Percentiles rank a stretch among this genome's conserved stretches.
phyloP scores from a whole-genome alignment of 2,113 vertebrate species.

The Pardalotus punctatus region DNA sequence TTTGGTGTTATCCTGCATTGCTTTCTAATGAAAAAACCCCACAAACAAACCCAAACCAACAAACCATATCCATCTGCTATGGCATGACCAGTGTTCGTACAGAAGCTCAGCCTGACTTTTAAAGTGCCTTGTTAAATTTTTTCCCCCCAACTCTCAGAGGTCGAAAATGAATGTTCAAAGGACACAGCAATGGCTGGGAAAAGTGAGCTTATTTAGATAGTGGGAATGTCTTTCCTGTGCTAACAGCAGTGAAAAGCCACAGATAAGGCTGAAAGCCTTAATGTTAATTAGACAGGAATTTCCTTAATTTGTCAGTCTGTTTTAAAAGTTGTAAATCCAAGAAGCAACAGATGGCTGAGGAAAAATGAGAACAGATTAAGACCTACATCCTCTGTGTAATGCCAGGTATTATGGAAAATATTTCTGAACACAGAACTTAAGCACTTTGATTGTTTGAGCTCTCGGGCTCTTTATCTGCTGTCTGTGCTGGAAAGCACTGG shows the following conservation, averaged over 20 bases:
- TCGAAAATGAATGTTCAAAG: neutral
- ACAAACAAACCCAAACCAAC: too few relatives aligned
- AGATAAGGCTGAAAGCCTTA: slow-evolving; percentile 1
- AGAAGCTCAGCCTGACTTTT: neutral
- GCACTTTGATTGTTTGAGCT: neutral
- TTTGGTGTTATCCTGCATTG: neutral
- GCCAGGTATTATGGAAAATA: slow-evolving; percentile 13
- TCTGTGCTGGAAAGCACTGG: neutral
- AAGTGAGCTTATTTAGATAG: neutral
- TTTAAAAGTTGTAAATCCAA: slow-evolving; percentile 11
- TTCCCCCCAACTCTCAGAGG: neutral
- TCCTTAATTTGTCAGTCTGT: slow-evolving; percentile 6
- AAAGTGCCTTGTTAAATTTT: neutral
- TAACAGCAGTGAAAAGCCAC: slow-evolving; percentile 10
- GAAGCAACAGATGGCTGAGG: neutral
- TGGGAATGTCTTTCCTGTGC: neutral
- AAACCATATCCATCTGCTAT: neutral
- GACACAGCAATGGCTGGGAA: neutral
- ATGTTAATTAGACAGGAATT: slow-evolving; percentile 13
- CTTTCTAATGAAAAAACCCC: neutral
- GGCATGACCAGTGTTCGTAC: neutral
- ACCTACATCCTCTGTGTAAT: neutral
- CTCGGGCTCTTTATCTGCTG: neutral
- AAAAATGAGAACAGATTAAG: neutral
- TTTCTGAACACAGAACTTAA: neutral